Evolutionary conservation across 2,888 invertebrate genomes (phyloP).

Genomic region (Clunio marinus): DNA sequence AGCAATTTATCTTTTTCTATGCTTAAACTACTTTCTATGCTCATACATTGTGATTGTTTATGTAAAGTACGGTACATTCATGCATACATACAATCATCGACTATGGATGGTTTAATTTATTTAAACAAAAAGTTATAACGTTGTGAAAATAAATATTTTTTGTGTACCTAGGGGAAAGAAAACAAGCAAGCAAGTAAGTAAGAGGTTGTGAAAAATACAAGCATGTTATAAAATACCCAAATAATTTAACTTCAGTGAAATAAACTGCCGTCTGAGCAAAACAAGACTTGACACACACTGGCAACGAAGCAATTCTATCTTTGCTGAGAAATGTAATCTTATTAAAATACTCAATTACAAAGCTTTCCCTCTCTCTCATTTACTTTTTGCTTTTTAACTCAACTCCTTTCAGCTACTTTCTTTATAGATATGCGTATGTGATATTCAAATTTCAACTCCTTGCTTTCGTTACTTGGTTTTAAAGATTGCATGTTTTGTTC

Average conservation of each 20-base stretch:
- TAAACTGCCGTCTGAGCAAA: neutral
- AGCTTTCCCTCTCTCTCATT: neutral
- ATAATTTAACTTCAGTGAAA: slow-evolving; percentile 26
- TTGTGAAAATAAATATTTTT: slow-evolving; percentile 32
- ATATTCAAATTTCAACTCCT: slow-evolving; percentile 4
- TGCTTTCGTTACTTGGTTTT: neutral
- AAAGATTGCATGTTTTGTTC: too few relatives aligned
- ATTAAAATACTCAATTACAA: slow-evolving; percentile 38
- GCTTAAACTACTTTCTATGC: neutral
- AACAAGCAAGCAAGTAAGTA: neutral
- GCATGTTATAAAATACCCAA: slow-evolving; percentile 34
- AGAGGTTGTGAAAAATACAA: neutral
- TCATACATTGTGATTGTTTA: neutral
- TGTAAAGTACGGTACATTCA: neutral
- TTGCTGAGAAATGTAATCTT: slow-evolving; percentile 23
- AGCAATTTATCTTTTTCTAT: slow-evolving; percentile 36
- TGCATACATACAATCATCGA: too few relatives aligned
- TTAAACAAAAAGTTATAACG: slow-evolving; percentile 28
- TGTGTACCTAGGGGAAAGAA: slow-evolving; percentile 21
- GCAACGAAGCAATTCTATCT: neutral
- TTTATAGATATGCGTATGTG: slow-evolving; percentile 9
- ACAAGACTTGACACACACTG: slow-evolving; percentile 3
- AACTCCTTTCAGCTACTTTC: too few relatives aligned
- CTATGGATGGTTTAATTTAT: too few relatives aligned
- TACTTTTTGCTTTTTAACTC: neutral